Conservation (phyloP, 2,888 invertebrate genomes). For the Horisme vitalbata region DNA sequence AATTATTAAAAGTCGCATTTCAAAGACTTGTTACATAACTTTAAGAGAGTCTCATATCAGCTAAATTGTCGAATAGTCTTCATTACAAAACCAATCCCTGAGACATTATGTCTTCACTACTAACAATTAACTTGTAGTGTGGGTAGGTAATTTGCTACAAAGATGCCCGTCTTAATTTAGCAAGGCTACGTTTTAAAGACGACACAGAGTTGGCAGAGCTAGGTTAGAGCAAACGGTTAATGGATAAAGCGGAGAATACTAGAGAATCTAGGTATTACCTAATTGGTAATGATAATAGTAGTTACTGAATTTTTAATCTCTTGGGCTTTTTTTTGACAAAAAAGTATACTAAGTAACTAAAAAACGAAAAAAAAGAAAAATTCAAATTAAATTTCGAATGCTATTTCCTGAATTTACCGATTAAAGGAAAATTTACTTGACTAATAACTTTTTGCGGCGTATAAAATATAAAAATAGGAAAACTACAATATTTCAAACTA, state of each 20-base stretch:
- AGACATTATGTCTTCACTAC: constrained; percentile 11
- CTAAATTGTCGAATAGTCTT: constrained; percentile 14
- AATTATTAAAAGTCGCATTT: too few relatives aligned
- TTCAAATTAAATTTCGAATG: too few relatives aligned
- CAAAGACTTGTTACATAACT: constrained; percentile 2
- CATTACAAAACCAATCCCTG: constrained; percentile 13
- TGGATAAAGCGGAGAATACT: constrained; percentile 15
- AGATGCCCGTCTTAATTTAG: constrained; percentile 16
- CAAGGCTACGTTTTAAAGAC: constrained; percentile 13
- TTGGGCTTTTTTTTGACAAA: too few relatives aligned
- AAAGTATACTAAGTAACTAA: too few relatives aligned
- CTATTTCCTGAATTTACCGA: too few relatives aligned
- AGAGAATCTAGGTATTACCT: constrained; percentile 6
- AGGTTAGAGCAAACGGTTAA: constrained; percentile 8
- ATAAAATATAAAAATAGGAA: too few relatives aligned
- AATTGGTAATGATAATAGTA: too few relatives aligned
- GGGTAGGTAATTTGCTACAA: constrained; percentile 16
- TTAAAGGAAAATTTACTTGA: too few relatives aligned
- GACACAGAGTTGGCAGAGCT: constrained; percentile 19
- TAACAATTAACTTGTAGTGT: constrained; percentile 22
- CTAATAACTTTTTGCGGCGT: too few relatives aligned
- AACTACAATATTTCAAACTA: too few relatives aligned
- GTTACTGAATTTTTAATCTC: too few relatives aligned
- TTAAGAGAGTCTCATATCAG: constrained; percentile 4
- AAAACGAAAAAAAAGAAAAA: too few relatives aligned